phyloP scores from a whole-genome alignment of 2,797 vertebrate species.

The Gorsachius magnificus region DNA sequence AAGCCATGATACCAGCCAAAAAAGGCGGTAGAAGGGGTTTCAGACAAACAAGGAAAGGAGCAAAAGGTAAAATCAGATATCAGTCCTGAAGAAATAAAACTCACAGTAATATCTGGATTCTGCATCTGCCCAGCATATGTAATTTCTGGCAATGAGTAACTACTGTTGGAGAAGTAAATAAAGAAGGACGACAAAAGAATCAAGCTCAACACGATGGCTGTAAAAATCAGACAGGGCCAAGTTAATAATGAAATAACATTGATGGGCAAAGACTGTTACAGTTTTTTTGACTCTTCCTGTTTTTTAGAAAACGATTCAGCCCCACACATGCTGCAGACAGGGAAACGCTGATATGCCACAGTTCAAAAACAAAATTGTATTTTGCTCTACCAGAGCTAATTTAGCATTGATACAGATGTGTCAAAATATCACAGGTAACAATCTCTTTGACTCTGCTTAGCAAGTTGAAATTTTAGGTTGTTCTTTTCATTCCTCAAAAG shows the following conservation, averaged over 20 bases:
- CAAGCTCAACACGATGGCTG: neutral
- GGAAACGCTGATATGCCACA: neutral
- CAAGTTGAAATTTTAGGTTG: neutral
- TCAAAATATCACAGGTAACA: neutral
- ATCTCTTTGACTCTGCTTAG: neutral
- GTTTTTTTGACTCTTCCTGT: neutral
- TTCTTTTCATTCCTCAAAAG: neutral
- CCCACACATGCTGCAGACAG: neutral
- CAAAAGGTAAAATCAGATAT: conserved; percentile 38
- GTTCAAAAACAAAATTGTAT: neutral
- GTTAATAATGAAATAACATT: conserved; percentile 18
- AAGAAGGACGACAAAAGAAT: conserved; percentile 40
- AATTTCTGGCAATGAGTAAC: conserved; percentile 54
- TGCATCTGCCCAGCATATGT: conserved; percentile 57
- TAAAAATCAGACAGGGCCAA: conserved; percentile 33
- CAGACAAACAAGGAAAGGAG: neutral
- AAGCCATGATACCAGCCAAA: neutral
- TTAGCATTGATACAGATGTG: neutral
- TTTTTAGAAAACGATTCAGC: neutral
- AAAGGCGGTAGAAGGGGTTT: neutral
- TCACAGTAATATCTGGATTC: conserved; percentile 39
- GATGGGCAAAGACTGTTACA: neutral
- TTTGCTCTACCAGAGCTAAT: neutral
- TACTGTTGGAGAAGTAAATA: conserved; percentile 37
- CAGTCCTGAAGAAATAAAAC: neutral